Evolutionary conservation across 1,140 invertebrate species (phyloP), one percentile per base, ranked within the genome.

Genomic region (Babylonia areolata): DNA sequence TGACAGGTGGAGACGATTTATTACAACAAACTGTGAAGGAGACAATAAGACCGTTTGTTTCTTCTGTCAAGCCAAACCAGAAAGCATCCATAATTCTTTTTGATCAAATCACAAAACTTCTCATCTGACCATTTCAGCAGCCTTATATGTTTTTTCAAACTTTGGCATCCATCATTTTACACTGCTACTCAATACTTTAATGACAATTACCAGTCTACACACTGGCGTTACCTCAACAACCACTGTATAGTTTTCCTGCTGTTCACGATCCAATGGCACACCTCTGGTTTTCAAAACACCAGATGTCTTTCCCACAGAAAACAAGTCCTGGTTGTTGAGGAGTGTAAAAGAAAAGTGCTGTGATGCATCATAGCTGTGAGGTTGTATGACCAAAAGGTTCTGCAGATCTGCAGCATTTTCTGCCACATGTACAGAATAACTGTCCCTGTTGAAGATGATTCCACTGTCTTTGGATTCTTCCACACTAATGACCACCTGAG

Each of bases 281-380:
- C 90, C 91, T 35, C 84, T 89, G 2, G 93, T 94, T 40, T 92
- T 90, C 5, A 94, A 31, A 51, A 94, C 93, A 20, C 93, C 93
- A 15, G 93, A 94, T 0, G 93, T 93, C 39, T 77, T 54, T 33
- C 91, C 91, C 39, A 94, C 89, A 23, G 83, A 87, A 81, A 94
- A 94, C 81, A 89, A 87, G 37, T 91, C 89, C 17, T 88, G 87
- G 11, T 91, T 91, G 86, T 94, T 94, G 2, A 99, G 95, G 85
- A 99, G 97, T 64, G 95, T 95, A 94, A 98, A 99, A 88, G 96
- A 95, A 0, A 99, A 94, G 93, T 99, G 97, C 93, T 99, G 97
- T 93, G 98, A 97, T 35, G 99, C 33, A 17, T 96, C 96, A 90
- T 96, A 97, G 6, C 98, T 98, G 11, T 98, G 94, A 17, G 98